Percentiles rank a stretch among this genome's conserved stretches.
Conservation (phyloP, 2,888 invertebrate genomes). For the Ophion obscuratus region DNA sequence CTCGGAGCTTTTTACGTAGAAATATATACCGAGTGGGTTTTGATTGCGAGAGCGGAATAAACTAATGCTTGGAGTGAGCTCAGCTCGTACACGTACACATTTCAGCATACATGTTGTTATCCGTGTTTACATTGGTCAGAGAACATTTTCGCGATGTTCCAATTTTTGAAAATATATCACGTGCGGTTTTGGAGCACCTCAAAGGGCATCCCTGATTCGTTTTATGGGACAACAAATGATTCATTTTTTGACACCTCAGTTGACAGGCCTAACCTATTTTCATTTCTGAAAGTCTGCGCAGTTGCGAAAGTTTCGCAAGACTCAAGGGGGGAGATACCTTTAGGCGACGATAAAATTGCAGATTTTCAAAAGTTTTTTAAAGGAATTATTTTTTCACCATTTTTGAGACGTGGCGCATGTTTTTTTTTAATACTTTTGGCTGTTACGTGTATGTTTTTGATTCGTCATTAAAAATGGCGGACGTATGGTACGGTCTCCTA, state of each 20-base stretch:
- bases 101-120: conserved; percentile 3
- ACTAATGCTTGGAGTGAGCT: conserved; percentile 55
- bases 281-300: too few relatives aligned
- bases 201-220: not conserved
- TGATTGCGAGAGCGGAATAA: conserved; percentile 70
- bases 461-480: too few relatives aligned
- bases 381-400: too few relatives aligned
- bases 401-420: too few relatives aligned
- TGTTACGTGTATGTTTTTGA: too few relatives aligned
- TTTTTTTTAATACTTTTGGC: too few relatives aligned
- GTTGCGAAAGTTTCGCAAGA: too few relatives aligned
- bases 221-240: not conserved
- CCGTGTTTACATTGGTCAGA: not conserved
- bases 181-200: not conserved
- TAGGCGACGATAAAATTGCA: too few relatives aligned
- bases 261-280: not conserved
- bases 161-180: not conserved
- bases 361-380: too few relatives aligned
- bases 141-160: conserved; percentile 14
- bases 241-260: not conserved
- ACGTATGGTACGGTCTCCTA: too few relatives aligned
- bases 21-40: conserved; percentile 66
- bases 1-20: conserved; percentile 55
- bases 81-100: not conserved
- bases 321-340: too few relatives aligned